Evolutionary conservation across 2,113 vertebrate genomes (phyloP).

Genomic region (Cercocebus atys): DNA sequence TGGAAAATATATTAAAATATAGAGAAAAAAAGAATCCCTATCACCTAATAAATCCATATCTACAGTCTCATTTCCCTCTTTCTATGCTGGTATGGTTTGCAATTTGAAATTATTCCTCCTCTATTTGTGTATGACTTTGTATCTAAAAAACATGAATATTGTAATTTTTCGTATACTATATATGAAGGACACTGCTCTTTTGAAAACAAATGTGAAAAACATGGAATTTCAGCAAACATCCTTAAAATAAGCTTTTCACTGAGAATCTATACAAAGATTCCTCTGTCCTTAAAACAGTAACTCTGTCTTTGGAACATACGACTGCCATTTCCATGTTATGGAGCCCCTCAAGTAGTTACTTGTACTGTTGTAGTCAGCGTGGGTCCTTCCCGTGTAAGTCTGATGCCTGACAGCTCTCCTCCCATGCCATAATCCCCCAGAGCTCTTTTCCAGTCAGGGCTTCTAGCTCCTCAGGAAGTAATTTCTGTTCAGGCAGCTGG

Average conservation of each 20-base stretch:
- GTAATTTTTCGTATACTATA: neutral
- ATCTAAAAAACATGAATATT: neutral
- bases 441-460: constrained; percentile 73
- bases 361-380: rapidly evolving
- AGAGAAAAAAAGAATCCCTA: neutral
- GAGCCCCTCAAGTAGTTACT: neutral
- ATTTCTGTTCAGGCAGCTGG: constrained; percentile 75
- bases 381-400: constrained; percentile 42
- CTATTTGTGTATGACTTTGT: neutral
- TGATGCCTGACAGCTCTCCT: constrained; percentile 66
- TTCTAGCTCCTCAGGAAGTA: constrained; percentile 73
- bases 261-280: neutral
- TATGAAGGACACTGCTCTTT: constrained; percentile 6
- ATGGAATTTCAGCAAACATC: neutral
- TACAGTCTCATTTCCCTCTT: neutral
- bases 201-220: neutral
- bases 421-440: constrained; percentile 67
- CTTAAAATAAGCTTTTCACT: constrained; percentile 14
- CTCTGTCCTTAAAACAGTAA: neutral
- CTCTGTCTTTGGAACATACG: neutral
- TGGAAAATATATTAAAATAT: neutral
- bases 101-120: neutral
- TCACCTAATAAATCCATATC: neutral
- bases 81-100: neutral
- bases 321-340: neutral